phyloP scores from a whole-genome alignment of 1,140 invertebrate genomes.

The Pseudomyrmex cubaensis region DNA sequence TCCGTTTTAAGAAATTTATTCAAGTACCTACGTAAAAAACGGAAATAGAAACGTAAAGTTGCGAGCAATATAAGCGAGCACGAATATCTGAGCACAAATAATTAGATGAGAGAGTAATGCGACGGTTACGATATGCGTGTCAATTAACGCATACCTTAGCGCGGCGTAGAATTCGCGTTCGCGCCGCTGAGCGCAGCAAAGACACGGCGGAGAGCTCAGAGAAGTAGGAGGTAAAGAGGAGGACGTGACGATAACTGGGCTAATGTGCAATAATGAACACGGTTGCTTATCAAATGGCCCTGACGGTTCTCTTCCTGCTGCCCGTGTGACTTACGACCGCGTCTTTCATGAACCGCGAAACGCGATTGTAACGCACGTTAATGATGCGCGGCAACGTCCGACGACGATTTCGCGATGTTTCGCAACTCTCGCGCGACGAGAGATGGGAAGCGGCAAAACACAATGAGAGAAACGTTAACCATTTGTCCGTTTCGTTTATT shows the following conservation, averaged over 20 bases:
- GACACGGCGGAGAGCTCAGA: slow-evolving; percentile 28
- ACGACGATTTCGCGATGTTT: slow-evolving; percentile 61
- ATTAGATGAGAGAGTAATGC: slow-evolving; percentile 29
- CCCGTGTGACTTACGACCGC: slow-evolving; percentile 59
- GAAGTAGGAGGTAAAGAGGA: slow-evolving; percentile 55
- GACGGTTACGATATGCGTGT: slow-evolving; percentile 22
- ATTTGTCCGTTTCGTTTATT: background rate
- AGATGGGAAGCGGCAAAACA: background rate
- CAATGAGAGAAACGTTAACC: background rate
- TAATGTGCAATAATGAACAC: slow-evolving; percentile 76
- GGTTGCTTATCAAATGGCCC: slow-evolving; percentile 76
- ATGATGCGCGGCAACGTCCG: slow-evolving; percentile 46
- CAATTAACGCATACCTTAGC: slow-evolving; percentile 39
- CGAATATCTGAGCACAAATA: background rate
- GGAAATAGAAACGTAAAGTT: too few relatives aligned
- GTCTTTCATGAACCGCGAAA: slow-evolving; percentile 70
- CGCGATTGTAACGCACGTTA: slow-evolving; percentile 58
- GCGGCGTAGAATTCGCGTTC: slow-evolving; percentile 45
- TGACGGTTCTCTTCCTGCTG: slow-evolving; percentile 75
- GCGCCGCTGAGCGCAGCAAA: slow-evolving; percentile 26
- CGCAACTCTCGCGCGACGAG: slow-evolving; percentile 11
- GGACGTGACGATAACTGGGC: slow-evolving; percentile 74
- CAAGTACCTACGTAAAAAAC: too few relatives aligned
- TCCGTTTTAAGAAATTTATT: background rate
- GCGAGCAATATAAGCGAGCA: too few relatives aligned